Base-by-base conservation (phyloP, 1,140 invertebrate genomes). In the Pseudoatta argentina region DNA sequence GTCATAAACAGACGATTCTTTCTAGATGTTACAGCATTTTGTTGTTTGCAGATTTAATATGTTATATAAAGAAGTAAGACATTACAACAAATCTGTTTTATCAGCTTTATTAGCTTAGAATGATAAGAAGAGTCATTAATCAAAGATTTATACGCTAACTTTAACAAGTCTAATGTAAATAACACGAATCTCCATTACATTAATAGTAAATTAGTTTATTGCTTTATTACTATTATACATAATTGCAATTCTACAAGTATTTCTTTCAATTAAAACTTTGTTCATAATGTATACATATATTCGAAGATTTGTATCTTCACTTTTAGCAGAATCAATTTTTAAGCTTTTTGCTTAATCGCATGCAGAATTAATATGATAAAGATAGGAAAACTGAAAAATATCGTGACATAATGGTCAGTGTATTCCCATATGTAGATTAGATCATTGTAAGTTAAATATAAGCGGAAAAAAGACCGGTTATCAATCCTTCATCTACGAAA, bases 401-500 rank as follows among this genome's bases (percentile, higher is more conserved):
- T 39, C 64, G n/a, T 24, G 39, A 12, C 10, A 24, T 48, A 71
- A 48, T 16, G 12, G 16, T 16, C 10, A 8, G 14, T 48, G 14
- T 30, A 69, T 66, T 66, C 10, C 1, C n/a, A 27, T 44, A 67
- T 14, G 34, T 21, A 57, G 27, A 73, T 73, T 73, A n/a, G 12
- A 34, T 59, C 30, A 16, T 8, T 55, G 27, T 4, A 75, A 6
- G 12, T 57, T 75, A 57, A 75, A 53, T 30, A 10, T n/a, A 48
- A 63, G 39, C 34, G 34, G 39, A 10, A 64, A 27, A 44, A n/a
- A 16, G 44, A 14, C 14, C n/a, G 30, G 66, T 71, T 71, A 39
- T 64, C 51, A 18, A 72, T 8, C 51, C 72, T 57, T 44, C 21
- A 59, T 73, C 67, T 18, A 48, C 24, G 18, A 72, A 73, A 72